A percentile compares a stretch with the other conserved stretches of the same genome.
Conservation (phyloP, 2,888 invertebrate genomes). For the Dysmachus trigonus region DNA sequence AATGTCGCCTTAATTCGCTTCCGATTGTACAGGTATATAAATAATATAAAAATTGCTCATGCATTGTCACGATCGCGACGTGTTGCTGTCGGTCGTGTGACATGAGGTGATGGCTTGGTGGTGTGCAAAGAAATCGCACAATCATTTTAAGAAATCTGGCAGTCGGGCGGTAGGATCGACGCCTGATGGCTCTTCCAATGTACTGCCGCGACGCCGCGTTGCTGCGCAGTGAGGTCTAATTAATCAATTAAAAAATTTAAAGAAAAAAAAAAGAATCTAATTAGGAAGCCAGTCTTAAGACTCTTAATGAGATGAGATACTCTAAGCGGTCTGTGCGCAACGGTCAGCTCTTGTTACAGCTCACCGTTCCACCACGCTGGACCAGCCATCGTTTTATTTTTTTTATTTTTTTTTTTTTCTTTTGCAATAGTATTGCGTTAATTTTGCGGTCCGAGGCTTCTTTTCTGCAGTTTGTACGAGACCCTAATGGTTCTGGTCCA, state of each 20-base stretch:
- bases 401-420: background rate
- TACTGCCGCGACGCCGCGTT: background rate
- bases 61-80: background rate
- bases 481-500: background rate
- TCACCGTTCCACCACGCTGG: background rate
- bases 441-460: background rate
- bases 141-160: background rate
- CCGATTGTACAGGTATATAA: background rate
- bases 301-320: background rate
- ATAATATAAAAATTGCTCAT: background rate
- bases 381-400: background rate
- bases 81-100: background rate
- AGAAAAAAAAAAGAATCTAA: background rate
- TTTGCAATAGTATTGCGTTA: background rate
- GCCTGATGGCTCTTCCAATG: background rate
- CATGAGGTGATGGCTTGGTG: background rate
- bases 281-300: constrained; percentile 1
- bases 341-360: background rate
- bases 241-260: constrained; percentile 29
- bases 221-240: background rate
- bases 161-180: background rate
- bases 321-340: background rate
- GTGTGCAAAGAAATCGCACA: background rate
- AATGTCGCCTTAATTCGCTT: background rate
- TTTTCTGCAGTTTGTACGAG: background rate